These are phyloP conservation scores for Silurus meridionalis DNA, from an alignment of 2,113 vertebrate genomes.

Conservation along the genomic window DNA sequence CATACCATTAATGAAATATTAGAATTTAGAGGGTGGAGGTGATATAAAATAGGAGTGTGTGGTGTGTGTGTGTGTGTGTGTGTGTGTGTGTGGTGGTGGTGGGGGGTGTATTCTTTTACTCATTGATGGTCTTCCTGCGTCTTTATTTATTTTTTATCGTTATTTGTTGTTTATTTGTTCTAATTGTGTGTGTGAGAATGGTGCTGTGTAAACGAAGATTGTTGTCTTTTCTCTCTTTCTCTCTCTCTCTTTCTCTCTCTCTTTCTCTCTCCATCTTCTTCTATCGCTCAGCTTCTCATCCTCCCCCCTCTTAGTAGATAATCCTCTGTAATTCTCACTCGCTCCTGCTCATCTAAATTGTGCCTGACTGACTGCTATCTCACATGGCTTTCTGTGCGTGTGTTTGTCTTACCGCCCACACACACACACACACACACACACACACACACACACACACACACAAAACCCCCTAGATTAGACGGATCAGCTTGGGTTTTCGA, in stretches of 20 bases:
- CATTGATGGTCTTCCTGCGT: neutral
- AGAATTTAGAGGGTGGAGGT: neutral
- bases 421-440: conserved; percentile 33
- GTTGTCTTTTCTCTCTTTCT: neutral
- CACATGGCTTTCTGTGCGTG: conserved; percentile 54
- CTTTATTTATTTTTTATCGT: neutral
- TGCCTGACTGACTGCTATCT: conserved; percentile 68
- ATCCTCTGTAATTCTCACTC: conserved; percentile 72
- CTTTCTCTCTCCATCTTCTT: neutral
- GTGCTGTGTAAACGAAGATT: neutral
- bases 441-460: conserved; percentile 36
- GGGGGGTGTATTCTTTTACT: neutral
- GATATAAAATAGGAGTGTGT: neutral
- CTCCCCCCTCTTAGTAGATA: conserved; percentile 58
- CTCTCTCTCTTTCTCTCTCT: neutral
- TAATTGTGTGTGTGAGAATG: neutral
- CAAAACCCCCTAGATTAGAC: conserved; percentile 63
- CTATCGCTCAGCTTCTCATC: conserved; percentile 42
- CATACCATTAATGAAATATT: neutral
- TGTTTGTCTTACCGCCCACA: conserved; percentile 8
- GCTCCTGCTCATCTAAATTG: conserved; percentile 68
- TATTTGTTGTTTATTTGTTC: neutral
- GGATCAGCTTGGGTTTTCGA: conserved; percentile 72
- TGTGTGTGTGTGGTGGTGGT: too few species aligned
- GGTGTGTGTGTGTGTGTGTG: neutral